A percentile compares a stretch with the other conserved stretches of the same genome.
phyloP scores from a whole-genome alignment of 1,140 invertebrate genomes.

The Drosophila ercepeae region DNA sequence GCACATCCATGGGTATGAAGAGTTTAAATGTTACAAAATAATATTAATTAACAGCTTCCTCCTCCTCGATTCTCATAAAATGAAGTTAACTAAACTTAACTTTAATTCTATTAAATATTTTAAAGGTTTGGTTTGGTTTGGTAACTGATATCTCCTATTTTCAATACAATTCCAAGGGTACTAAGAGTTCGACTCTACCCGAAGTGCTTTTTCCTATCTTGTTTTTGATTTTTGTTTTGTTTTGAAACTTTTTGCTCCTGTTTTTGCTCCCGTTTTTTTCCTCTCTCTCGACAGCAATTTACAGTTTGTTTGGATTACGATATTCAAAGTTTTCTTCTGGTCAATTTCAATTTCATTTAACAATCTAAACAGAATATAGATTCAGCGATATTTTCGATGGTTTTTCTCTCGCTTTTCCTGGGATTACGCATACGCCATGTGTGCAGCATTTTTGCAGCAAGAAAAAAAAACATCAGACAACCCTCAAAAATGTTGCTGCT shows the following conservation, averaged over 20 bases:
- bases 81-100: too few relatives aligned
- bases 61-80: too few relatives aligned
- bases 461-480: not conserved
- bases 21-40: too few relatives aligned
- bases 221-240: not conserved
- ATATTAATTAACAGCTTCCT: too few relatives aligned
- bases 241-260: not conserved
- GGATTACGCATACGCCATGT: conserved; percentile 72
- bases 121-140: too few relatives aligned
- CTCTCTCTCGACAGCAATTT: not conserved
- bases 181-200: too few relatives aligned
- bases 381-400: not conserved
- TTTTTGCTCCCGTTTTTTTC: not conserved
- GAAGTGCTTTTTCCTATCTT: not conserved
- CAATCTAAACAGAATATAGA: not conserved
- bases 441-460: not conserved
- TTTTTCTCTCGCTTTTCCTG: not conserved
- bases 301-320: conserved; percentile 10
- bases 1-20: too few relatives aligned
- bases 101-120: too few relatives aligned
- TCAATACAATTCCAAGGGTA: too few relatives aligned
- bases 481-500: conserved; percentile 31
- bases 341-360: conserved; percentile 21
- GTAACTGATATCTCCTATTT: too few relatives aligned
- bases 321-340: not conserved